Conservation (phyloP, 2,888 invertebrate genomes). For the Uloborus plumipes region DNA sequence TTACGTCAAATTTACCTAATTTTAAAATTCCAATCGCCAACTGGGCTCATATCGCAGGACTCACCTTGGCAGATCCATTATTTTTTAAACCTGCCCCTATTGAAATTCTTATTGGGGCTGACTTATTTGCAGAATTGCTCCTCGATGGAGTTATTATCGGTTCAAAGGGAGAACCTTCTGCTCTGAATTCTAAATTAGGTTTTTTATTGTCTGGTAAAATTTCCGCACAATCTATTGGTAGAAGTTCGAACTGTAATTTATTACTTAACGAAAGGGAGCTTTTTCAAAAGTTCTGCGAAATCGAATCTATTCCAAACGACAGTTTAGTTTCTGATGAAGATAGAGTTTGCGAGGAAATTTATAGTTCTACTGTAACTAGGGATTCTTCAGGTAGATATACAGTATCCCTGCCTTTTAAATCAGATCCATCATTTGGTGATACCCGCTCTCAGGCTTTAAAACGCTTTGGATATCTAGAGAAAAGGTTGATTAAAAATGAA, state of each 20-base stretch:
- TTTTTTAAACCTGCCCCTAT: background rate
- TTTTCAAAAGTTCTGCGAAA: background rate
- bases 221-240: background rate
- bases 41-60: background rate
- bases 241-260: no score
- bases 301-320: background rate
- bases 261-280: no score
- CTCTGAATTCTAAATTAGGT: background rate
- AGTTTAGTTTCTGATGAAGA: background rate
- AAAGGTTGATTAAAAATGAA: no score
- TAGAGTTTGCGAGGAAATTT: background rate
- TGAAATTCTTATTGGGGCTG: background rate
- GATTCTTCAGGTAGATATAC: background rate
- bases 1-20: constrained; percentile 1
- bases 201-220: background rate
- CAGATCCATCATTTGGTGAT: background rate
- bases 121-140: background rate
- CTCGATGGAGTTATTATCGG: background rate
- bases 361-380: background rate
- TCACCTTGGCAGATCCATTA: background rate
- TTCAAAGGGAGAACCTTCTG: background rate
- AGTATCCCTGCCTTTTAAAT: background rate
- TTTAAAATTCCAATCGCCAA: background rate
- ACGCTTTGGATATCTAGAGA: background rate
- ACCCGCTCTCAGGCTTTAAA: background rate